Percentiles rank a stretch among this genome's conserved stretches.
These are phyloP conservation scores for Meghimatium bilineatum DNA, from an alignment of 2,888 invertebrate species.

Conservation along the genomic window DNA sequence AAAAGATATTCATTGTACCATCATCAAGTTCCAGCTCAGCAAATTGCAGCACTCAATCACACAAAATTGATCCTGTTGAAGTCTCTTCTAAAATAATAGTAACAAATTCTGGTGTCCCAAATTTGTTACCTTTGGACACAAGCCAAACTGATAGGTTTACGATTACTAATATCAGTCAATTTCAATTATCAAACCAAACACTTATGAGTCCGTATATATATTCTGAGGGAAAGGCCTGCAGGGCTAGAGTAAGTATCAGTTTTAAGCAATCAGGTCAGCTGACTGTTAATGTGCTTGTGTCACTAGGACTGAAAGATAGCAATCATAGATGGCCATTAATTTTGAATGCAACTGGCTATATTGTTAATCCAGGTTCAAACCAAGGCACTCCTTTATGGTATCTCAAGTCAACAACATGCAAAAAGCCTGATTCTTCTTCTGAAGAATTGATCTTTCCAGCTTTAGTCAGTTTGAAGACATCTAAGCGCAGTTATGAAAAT, in stretches of 20 bases:
- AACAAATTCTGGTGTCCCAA: neutral
- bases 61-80: neutral
- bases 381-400: neutral
- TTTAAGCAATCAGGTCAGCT: neutral
- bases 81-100: neutral
- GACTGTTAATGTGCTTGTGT: slow-evolving; percentile 8
- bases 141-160: neutral
- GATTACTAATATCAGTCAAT: neutral
- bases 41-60: neutral
- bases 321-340: slow-evolving; percentile 17
- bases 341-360: neutral
- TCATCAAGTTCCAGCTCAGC: slow-evolving; percentile 5
- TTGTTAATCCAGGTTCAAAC: neutral
- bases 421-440: neutral
- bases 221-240: neutral
- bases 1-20: neutral
- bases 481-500: neutral
- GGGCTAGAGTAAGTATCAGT: neutral
- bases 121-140: neutral
- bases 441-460: slow-evolving; percentile 1
- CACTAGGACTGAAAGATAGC: slow-evolving; percentile 10
- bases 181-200: neutral
- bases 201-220: neutral
- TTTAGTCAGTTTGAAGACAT: neutral
- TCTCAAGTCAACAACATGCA: neutral